Conservation (phyloP, 2,888 invertebrate genomes). For the Euspilapteryx auroguttella region DNA sequence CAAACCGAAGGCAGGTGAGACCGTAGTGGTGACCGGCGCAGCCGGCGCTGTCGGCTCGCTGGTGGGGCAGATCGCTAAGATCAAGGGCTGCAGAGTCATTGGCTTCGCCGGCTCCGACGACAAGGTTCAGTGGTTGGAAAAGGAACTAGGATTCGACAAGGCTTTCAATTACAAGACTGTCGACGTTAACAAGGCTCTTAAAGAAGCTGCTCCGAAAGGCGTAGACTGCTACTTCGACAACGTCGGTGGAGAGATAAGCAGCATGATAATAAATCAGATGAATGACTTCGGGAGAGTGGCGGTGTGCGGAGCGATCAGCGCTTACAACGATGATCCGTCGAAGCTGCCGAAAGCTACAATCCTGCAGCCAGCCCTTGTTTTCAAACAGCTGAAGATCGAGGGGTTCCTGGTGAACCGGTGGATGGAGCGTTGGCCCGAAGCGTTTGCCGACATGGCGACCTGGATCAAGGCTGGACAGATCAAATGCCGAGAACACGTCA, state of each 20-base stretch:
- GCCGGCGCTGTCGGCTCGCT: constrained; percentile 69
- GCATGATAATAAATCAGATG: constrained; percentile 55
- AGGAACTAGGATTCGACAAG: constrained; percentile 68
- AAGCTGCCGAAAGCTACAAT: constrained; percentile 13
- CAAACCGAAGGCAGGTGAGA: constrained; percentile 64
- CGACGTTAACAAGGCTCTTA: constrained; percentile 53
- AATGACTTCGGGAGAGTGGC: constrained; percentile 29
- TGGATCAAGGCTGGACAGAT: constrained; percentile 64
- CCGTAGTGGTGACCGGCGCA: constrained; percentile 65
- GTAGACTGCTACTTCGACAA: constrained; percentile 79
- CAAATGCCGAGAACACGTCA: constrained; percentile 60
- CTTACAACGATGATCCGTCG: constrained; percentile 6
- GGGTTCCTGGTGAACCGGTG: constrained; percentile 52
- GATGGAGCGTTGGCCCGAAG: constrained; percentile 47
- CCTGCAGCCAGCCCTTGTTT: constrained; percentile 43
- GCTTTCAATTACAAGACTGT: constrained; percentile 74
- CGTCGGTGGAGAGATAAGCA: constrained; percentile 65
- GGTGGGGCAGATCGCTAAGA: constrained; percentile 70
- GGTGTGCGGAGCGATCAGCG: constrained; percentile 7
- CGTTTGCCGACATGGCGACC: constrained; percentile 46
- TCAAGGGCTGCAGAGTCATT: constrained; percentile 65
- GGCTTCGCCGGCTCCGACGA: constrained; percentile 73
- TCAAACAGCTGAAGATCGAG: constrained; percentile 55
- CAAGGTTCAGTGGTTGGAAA: constrained; percentile 68
- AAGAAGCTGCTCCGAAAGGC: constrained; percentile 67